Conservation (phyloP, 2,113 vertebrate genomes). For the Picathartes gymnocephalus region DNA sequence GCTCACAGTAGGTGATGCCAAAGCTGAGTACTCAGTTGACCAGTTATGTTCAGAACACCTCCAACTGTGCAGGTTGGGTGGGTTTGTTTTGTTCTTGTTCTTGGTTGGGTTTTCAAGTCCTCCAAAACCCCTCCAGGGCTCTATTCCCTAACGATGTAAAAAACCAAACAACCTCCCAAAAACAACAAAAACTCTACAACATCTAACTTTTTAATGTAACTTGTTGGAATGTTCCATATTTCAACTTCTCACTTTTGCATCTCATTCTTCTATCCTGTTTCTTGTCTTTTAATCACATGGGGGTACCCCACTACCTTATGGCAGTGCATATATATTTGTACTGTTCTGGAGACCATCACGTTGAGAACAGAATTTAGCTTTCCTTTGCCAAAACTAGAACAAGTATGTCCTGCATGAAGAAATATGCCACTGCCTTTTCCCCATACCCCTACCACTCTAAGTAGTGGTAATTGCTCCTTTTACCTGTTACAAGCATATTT, state of each 20-base stretch:
- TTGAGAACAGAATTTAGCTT: background rate
- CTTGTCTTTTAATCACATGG: background rate
- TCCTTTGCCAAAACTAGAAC: background rate
- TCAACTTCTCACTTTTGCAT: background rate
- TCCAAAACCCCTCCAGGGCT: background rate
- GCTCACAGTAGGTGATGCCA: background rate
- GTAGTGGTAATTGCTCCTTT: background rate
- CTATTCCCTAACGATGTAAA: background rate
- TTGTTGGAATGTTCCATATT: background rate
- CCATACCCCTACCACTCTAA: background rate
- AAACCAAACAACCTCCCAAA: background rate
- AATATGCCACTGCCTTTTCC: background rate
- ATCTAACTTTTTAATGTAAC: background rate
- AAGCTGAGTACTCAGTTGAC: background rate
- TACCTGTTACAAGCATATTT: background rate
- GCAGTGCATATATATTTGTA: background rate
- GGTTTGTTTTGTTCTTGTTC: background rate
- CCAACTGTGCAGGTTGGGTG: accelerated
- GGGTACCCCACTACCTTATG: background rate
- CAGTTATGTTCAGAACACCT: background rate
- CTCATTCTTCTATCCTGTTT: background rate
- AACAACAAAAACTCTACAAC: background rate
- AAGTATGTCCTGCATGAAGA: background rate
- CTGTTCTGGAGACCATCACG: background rate
- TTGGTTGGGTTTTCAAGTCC: background rate